Percentiles rank a stretch among this genome's conserved stretches.
Conservation (phyloP, 2,888 invertebrate species). For the Agonopterix alstromeriana region DNA sequence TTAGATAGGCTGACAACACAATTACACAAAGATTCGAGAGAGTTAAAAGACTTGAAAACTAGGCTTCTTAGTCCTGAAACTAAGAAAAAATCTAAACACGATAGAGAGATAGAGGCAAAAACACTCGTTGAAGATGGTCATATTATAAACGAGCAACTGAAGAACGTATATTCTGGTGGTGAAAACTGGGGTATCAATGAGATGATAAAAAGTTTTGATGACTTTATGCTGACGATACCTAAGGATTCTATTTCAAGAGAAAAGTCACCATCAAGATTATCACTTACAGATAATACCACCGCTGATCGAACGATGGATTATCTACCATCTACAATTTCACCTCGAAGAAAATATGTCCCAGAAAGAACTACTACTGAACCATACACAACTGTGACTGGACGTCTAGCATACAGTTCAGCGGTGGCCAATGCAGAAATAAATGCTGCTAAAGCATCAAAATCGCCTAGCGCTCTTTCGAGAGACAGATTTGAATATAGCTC, state of each 20-base stretch:
- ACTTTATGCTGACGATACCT: slow-evolving; percentile 72
- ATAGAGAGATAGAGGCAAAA: slow-evolving; percentile 77
- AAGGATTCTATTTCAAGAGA: slow-evolving; percentile 67
- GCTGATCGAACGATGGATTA: slow-evolving; percentile 81
- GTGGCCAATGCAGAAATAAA: slow-evolving; percentile 79
- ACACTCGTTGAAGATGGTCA: slow-evolving; percentile 79
- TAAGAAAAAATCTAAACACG: slow-evolving; percentile 54
- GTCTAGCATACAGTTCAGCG: slow-evolving; percentile 81
- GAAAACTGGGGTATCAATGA: slow-evolving; percentile 84
- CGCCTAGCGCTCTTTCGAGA: slow-evolving; percentile 72
- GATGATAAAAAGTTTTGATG: slow-evolving; percentile 79
- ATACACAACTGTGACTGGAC: slow-evolving; percentile 79
- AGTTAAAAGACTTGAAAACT: slow-evolving; percentile 84
- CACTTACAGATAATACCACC: slow-evolving; percentile 77
- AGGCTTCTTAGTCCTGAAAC: slow-evolving; percentile 82
- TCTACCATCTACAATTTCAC: slow-evolving; percentile 74
- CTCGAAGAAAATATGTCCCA: slow-evolving; percentile 74
- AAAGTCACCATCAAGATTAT: slow-evolving; percentile 79
- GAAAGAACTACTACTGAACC: slow-evolving; percentile 78
- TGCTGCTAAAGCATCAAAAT: slow-evolving; percentile 69
- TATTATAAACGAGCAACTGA: slow-evolving; percentile 82
- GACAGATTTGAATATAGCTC: slow-evolving; percentile 77
- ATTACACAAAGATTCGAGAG: slow-evolving; percentile 86
- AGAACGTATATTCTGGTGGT: slow-evolving; percentile 80
- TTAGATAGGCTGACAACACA: slow-evolving; percentile 86